A percentile compares a stretch with the other conserved stretches of the same genome.
Conservation (phyloP, 1,140 invertebrate genomes). For the Caenorhabditis remanei region DNA sequence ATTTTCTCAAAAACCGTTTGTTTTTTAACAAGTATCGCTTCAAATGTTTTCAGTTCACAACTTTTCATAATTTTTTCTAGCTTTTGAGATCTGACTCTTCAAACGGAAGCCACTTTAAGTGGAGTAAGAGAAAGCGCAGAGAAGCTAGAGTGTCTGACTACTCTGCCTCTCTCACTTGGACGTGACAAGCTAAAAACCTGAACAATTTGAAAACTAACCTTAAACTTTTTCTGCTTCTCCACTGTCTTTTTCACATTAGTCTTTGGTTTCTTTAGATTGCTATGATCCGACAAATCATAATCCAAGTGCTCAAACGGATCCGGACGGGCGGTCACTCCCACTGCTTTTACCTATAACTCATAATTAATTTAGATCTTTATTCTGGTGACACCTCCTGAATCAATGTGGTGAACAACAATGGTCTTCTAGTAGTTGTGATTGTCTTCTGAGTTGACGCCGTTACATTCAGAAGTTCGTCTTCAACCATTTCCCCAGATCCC, state of each 20-base stretch:
- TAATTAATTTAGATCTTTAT: not conserved
- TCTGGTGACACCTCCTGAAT: not conserved
- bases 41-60: too few relatives aligned
- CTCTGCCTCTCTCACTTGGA: too few relatives aligned
- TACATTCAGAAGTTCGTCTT: not conserved
- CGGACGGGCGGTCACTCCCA: not conserved
- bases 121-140: too few relatives aligned
- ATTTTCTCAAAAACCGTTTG: too few relatives aligned
- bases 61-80: too few relatives aligned
- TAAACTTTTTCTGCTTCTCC: not conserved
- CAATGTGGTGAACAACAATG: not conserved
- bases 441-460: not conserved
- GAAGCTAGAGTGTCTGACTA: not conserved
- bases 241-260: not conserved
- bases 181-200: too few relatives aligned
- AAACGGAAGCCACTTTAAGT: too few relatives aligned
- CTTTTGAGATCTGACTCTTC: too few relatives aligned
- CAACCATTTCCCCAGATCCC: not conserved
- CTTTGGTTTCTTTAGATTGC: not conserved
- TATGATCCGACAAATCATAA: slow-evolving; percentile 18
- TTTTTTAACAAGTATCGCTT: too few relatives aligned
- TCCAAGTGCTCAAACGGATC: slow-evolving; percentile 9
- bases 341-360: not conserved
- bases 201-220: not conserved
- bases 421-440: not conserved